phyloP scores from a whole-genome alignment of 1,140 invertebrate genomes.

The Eulimnadia texana region DNA sequence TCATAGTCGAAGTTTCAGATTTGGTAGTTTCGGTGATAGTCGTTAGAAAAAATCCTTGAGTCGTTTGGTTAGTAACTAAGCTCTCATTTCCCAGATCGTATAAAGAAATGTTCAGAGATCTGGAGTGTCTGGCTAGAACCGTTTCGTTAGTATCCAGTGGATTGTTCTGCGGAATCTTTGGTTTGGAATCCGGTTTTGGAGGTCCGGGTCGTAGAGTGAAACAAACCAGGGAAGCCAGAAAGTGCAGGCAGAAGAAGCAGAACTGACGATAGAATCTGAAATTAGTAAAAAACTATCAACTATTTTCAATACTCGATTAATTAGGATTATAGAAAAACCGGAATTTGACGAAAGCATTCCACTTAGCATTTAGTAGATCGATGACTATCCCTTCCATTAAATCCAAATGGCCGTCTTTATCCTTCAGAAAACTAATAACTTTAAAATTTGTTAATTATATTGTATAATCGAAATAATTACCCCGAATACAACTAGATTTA shows the following conservation, averaged over 20 bases:
- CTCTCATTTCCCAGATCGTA: too few species aligned
- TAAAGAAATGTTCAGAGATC: too few species aligned
- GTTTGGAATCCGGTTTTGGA: conserved; percentile 18
- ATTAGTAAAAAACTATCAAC: too few species aligned
- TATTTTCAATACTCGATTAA: too few species aligned
- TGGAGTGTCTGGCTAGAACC: too few species aligned
- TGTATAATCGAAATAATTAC: conserved; percentile 38
- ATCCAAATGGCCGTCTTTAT: conserved; percentile 86
- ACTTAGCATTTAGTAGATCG: conserved; percentile 89
- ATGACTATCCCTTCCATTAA: conserved; percentile 88
- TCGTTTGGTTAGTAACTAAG: too few species aligned
- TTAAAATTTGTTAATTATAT: not conserved
- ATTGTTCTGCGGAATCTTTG: too few species aligned
- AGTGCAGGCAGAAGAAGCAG: conserved; percentile 76
- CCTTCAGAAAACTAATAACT: conserved; percentile 37
- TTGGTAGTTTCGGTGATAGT: too few species aligned
- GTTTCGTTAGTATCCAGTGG: too few species aligned
- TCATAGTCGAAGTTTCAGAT: too few species aligned
- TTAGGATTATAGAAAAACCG: conserved; percentile 31
- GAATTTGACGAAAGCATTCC: conserved; percentile 92
- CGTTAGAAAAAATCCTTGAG: too few species aligned
- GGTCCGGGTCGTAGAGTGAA: conserved; percentile 74
- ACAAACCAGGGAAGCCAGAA: conserved; percentile 67
- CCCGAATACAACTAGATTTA: conserved; percentile 97
- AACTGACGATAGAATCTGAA: conserved; percentile 87